phyloP scores from a whole-genome alignment of 2,113 vertebrate species.

The Cromileptes altivelis region DNA sequence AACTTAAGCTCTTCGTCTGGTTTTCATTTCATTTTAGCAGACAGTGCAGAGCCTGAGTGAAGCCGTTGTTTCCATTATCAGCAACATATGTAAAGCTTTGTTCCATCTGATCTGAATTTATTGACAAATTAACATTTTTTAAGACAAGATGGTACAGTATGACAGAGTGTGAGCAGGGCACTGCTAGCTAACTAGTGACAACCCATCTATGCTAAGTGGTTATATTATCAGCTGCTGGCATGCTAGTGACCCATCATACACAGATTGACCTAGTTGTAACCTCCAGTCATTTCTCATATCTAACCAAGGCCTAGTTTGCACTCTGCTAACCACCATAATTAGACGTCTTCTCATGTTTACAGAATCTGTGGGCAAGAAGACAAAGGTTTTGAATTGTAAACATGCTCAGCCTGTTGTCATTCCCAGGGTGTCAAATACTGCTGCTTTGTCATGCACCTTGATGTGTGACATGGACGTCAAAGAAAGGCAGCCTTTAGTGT shows the following conservation, averaged over 20 bases:
- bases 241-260: not conserved
- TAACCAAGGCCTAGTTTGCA: too few relatives aligned
- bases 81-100: not conserved
- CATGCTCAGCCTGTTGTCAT: too few relatives aligned
- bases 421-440: too few relatives aligned
- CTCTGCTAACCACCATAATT: too few relatives aligned
- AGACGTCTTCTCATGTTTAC: too few relatives aligned
- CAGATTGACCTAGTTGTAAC: not conserved
- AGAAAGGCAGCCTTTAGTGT: too few relatives aligned
- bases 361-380: too few relatives aligned
- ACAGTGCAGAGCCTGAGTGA: not conserved
- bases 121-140: not conserved
- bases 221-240: constrained; percentile 6
- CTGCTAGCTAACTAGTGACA: not conserved
- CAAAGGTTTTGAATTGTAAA: too few relatives aligned
- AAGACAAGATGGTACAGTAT: not conserved
- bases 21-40: constrained; percentile 18
- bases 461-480: too few relatives aligned
- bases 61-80: not conserved
- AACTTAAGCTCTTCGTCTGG: constrained; percentile 31
- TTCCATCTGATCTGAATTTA: not conserved
- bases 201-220: not conserved
- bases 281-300: not conserved
- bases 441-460: too few relatives aligned
- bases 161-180: not conserved